phyloP scores from a whole-genome alignment of 1,140 invertebrate genomes.

The Trichonephila clavata region DNA sequence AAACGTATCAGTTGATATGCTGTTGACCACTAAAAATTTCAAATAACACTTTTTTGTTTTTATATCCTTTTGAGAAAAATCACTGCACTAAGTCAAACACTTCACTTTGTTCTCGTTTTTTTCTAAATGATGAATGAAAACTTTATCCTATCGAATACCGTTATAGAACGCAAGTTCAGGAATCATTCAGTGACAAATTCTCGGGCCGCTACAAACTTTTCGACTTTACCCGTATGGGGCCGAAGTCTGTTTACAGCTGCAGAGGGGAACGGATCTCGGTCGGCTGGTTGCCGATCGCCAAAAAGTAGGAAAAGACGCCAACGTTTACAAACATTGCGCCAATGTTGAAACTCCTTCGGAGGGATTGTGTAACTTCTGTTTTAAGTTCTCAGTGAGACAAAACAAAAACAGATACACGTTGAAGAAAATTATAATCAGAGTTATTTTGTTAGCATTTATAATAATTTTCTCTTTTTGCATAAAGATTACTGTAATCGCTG shows the following conservation, averaged over 20 bases:
- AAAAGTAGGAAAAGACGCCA: background rate
- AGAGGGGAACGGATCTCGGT: background rate
- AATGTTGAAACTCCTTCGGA: no score
- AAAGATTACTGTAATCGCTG: no score
- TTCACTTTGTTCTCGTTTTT: background rate
- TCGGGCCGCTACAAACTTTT: background rate
- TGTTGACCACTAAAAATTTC: background rate
- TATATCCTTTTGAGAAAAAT: background rate
- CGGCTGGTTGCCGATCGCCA: background rate
- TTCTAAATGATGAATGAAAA: background rate
- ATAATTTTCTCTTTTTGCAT: no score
- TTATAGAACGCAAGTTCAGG: background rate
- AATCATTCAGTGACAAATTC: background rate
- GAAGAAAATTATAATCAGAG: no score
- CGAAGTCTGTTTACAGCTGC: background rate
- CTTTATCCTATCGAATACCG: background rate
- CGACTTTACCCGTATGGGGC: background rate
- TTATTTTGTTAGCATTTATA: no score
- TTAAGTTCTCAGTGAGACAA: no score
- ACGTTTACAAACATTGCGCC: background rate
- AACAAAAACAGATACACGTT: no score
- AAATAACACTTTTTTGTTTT: background rate
- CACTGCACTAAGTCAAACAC: background rate
- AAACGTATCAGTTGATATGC: background rate
- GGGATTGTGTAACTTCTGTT: no score